These are phyloP conservation scores for Nemoura dubitans DNA, from an alignment of 2,888 invertebrate genomes.

Conservation along the genomic window DNA sequence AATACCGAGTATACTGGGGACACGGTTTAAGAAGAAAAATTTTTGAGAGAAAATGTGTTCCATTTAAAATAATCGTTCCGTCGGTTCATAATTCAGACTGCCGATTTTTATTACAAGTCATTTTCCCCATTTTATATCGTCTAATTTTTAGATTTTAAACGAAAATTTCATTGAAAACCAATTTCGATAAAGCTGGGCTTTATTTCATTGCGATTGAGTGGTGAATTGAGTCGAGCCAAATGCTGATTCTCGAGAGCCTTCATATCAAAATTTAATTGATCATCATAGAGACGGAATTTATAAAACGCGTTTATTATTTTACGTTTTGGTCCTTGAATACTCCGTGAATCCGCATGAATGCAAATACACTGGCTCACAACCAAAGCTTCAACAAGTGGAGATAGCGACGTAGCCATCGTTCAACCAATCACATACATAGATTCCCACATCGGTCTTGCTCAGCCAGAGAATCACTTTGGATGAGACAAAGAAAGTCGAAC, in stretches of 20 bases:
- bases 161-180: constrained; percentile 1
- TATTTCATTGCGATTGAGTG: background rate
- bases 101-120: background rate
- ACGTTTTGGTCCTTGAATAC: background rate
- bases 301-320: background rate
- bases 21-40: no score
- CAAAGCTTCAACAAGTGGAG: background rate
- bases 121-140: background rate
- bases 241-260: background rate
- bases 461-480: background rate
- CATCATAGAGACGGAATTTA: background rate
- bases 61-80: no score
- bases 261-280: background rate
- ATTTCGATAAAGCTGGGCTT: background rate
- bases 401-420: background rate
- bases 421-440: background rate
- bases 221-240: background rate
- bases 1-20: no score
- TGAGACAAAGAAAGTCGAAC: background rate
- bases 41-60: no score
- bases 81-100: no score
- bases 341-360: background rate
- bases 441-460: background rate
- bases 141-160: constrained; percentile 17
- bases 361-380: background rate